Percentiles rank a stretch among this genome's conserved stretches.
Conservation (phyloP, 2,113 vertebrate species). For the Rhea pennata region DNA sequence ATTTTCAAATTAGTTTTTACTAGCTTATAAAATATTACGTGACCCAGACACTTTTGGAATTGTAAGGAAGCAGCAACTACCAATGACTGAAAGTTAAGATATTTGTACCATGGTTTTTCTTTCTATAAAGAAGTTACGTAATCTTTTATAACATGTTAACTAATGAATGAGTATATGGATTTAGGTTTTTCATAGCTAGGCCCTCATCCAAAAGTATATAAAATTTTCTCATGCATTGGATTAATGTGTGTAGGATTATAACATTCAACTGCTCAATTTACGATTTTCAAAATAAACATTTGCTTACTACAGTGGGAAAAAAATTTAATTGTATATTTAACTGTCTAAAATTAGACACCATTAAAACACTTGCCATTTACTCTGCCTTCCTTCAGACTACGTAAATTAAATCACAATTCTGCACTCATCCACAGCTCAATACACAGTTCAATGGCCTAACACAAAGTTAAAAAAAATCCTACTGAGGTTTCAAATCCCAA, state of each 20-base stretch:
- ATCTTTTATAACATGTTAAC: neutral
- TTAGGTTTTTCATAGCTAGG: neutral
- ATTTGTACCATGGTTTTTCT: neutral
- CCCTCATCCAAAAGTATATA: neutral
- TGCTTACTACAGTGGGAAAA: neutral
- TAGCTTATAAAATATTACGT: neutral
- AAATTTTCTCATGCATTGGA: no score
- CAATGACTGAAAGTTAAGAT: neutral
- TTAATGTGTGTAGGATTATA: neutral
- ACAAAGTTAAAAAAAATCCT: neutral
- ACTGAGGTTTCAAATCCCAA: neutral
- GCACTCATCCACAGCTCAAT: neutral
- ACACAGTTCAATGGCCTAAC: neutral
- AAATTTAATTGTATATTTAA: neutral
- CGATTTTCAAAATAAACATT: neutral
- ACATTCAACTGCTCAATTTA: neutral
- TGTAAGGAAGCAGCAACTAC: neutral
- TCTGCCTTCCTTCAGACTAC: neutral
- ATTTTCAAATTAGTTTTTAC: conserved; percentile 40
- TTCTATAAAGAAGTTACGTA: neutral
- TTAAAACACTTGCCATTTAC: neutral
- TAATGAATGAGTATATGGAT: neutral
- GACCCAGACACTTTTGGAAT: neutral
- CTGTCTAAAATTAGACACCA: neutral
- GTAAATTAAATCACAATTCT: neutral